Conservation (phyloP, 2,888 invertebrate genomes). For the Actias luna region DNA sequence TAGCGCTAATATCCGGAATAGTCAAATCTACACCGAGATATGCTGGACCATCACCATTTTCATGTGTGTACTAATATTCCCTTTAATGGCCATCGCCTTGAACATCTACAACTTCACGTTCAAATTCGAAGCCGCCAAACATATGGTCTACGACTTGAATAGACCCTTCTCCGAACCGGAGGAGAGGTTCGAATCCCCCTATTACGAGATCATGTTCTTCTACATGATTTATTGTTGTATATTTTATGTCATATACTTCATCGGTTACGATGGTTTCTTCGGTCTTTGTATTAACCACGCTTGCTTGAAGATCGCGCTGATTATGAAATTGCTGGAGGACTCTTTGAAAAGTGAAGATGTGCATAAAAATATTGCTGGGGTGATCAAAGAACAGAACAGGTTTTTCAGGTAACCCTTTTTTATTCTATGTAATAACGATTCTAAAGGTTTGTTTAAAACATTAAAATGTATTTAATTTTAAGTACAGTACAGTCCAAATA, state of each 20-base stretch:
- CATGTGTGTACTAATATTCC: slow-evolving; percentile 41
- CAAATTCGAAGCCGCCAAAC: slow-evolving; percentile 35
- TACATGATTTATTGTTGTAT: slow-evolving; percentile 41
- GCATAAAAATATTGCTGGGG: slow-evolving; percentile 32
- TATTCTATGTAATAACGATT: background rate
- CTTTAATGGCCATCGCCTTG: slow-evolving; percentile 38
- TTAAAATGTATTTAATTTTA: too few relatives aligned
- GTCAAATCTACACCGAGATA: slow-evolving; percentile 42
- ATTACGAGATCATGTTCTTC: slow-evolving; percentile 47
- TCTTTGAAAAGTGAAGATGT: slow-evolving; percentile 34
- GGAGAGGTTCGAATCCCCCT: slow-evolving; percentile 44
- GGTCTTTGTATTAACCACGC: slow-evolving; percentile 55
- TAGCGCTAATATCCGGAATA: slow-evolving; percentile 29
- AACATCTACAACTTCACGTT: slow-evolving; percentile 42
- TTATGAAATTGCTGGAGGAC: slow-evolving; percentile 47
- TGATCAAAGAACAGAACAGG: slow-evolving; percentile 51
- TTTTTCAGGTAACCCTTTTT: slow-evolving; percentile 41
- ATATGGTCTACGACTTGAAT: slow-evolving; percentile 59
- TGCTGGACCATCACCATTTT: slow-evolving; percentile 42
- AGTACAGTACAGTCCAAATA: too few relatives aligned
- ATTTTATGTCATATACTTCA: slow-evolving; percentile 44
- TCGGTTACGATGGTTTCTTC: slow-evolving; percentile 58
- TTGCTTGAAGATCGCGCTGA: slow-evolving; percentile 56
- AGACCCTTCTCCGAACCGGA: slow-evolving; percentile 40
- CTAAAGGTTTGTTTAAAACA: too few relatives aligned